These are phyloP conservation scores for Diplodus puntazzo DNA, from an alignment of 2,797 vertebrate species.

Conservation along the genomic window DNA sequence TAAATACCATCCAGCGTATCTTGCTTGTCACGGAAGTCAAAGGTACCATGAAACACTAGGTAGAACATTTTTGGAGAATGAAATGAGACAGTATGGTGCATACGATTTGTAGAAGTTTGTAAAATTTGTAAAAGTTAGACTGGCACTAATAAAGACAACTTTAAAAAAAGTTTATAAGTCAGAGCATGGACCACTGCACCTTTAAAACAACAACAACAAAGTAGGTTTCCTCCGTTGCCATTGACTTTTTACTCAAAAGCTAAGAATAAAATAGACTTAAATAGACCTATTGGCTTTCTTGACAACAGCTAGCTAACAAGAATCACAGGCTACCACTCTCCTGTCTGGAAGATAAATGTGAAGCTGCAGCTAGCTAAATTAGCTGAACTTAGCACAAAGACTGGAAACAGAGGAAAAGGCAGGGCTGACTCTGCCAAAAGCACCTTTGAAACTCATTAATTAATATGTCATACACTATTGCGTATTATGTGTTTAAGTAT, in stretches of 20 bases:
- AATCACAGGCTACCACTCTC: not conserved
- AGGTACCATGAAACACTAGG: not conserved
- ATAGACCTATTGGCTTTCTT: not conserved
- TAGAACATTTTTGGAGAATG: not conserved
- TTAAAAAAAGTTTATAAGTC: not conserved
- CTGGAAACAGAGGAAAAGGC: not conserved
- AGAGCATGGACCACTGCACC: not conserved
- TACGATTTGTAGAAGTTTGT: too few species aligned
- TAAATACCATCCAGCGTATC: not conserved
- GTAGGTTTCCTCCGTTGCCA: not conserved
- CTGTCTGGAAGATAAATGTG: not conserved
- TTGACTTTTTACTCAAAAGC: not conserved
- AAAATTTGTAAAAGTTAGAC: not conserved
- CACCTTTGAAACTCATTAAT: too few species aligned
- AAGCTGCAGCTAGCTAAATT: not conserved
- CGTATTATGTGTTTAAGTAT: too few species aligned
- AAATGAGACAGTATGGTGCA: not conserved
- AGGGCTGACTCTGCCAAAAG: not conserved
- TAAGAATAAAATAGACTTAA: not conserved
- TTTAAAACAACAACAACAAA: conserved; percentile 21
- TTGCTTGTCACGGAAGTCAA: not conserved
- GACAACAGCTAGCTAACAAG: not conserved
- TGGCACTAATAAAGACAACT: not conserved
- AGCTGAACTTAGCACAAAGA: not conserved
- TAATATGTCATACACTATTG: too few species aligned